phyloP scores from a whole-genome alignment of 2,888 invertebrate species.

The Melikaiella ostensackeni region DNA sequence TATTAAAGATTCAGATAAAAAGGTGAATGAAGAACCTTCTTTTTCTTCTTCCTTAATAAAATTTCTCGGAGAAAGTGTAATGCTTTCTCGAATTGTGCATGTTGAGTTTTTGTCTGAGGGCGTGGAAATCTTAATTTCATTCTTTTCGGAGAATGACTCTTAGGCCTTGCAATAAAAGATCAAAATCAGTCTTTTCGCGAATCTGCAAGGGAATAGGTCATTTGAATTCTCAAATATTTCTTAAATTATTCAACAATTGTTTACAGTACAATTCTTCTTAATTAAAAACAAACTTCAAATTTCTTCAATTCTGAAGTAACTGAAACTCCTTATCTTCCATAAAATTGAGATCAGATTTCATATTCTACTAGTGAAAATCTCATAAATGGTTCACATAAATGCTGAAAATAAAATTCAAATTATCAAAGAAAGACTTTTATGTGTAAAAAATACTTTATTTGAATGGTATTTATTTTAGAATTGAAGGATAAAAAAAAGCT shows the following conservation, averaged over 20 bases:
- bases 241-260: background rate
- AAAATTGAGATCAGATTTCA: background rate
- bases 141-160: background rate
- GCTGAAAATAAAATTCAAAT: background rate
- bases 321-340: background rate
- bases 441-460: too few species aligned
- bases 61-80: slow-evolving; percentile 8
- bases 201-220: background rate
- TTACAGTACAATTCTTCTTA: too few species aligned
- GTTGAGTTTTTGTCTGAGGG: background rate
- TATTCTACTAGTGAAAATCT: background rate
- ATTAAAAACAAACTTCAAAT: too few species aligned
- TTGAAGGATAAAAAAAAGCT: too few species aligned
- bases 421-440: background rate
- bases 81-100: slow-evolving; percentile 28
- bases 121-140: slow-evolving; percentile 12
- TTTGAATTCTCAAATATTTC: background rate
- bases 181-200: background rate
- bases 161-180: background rate
- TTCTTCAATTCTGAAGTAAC: background rate
- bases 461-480: too few species aligned
- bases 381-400: background rate
- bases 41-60: background rate
- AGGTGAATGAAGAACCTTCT: background rate
- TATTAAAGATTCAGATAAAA: background rate